These are phyloP conservation scores for Zaprionus obscuricornis DNA, from an alignment of 2,888 invertebrate genomes.

Conservation along the genomic window DNA sequence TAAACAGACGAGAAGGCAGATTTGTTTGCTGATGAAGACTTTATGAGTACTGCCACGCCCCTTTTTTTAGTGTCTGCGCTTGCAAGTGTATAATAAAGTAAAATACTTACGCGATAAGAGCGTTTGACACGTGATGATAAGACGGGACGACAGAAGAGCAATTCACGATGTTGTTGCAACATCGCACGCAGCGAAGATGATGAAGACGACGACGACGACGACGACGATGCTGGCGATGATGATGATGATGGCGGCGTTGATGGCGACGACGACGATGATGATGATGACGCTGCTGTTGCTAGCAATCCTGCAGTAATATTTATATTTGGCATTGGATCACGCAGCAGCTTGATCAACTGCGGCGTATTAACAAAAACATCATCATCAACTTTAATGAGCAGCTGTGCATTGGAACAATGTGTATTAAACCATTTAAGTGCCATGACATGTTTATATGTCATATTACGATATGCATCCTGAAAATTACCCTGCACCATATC, in stretches of 20 bases:
- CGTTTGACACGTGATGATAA: conserved; percentile 85
- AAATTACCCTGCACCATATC: conserved; percentile 92
- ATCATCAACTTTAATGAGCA: conserved; percentile 90
- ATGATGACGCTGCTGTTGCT: conserved; percentile 33
- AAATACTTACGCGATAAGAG: conserved; percentile 84
- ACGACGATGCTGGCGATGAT: conserved; percentile 29
- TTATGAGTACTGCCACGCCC: no score
- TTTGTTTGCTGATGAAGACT: no score
- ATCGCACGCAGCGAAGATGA: conserved; percentile 17
- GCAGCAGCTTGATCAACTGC: conserved; percentile 85
- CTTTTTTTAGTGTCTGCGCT: no score
- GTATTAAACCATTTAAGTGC: conserved; percentile 90
- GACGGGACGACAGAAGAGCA: conserved; percentile 87
- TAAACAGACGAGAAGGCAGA: no score
- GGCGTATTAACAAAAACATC: conserved; percentile 90
- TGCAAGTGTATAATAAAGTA: no score
- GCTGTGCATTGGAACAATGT: conserved; percentile 88
- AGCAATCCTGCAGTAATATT: conserved; percentile 35
- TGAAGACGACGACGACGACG: conserved; percentile 1
- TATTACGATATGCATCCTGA: conserved; percentile 90
- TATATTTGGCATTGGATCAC: conserved; percentile 38
- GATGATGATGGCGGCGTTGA: conserved; percentile 11
- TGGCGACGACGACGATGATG: background rate
- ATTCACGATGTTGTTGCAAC: conserved; percentile 82
- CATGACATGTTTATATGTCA: conserved; percentile 94